phyloP scores from a whole-genome alignment of 2,888 invertebrate genomes.

The Luperina nickerlii region DNA sequence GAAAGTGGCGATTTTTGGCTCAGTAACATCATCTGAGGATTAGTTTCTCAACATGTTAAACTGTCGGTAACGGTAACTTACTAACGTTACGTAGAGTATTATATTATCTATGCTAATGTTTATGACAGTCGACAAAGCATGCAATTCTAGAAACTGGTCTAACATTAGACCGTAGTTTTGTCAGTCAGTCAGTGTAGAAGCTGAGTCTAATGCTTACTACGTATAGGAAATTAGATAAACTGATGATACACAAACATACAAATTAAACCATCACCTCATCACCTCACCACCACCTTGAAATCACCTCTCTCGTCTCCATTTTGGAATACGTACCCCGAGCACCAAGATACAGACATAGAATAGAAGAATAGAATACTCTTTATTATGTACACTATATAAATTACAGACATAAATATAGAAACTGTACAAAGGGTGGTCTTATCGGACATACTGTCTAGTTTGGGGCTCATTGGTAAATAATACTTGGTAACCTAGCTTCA shows the following conservation, averaged over 20 bases:
- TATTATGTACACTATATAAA: too few relatives aligned
- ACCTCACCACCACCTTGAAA: too few relatives aligned
- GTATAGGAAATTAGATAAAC: not conserved
- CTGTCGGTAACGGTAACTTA: not conserved
- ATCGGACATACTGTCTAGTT: not conserved
- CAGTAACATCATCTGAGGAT: not conserved
- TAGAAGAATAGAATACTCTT: too few relatives aligned
- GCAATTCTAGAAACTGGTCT: not conserved
- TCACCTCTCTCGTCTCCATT: not conserved
- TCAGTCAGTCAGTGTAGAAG: not conserved
- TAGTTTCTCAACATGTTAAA: not conserved
- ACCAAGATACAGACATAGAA: not conserved
- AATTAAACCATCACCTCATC: not conserved
- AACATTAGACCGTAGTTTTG: not conserved
- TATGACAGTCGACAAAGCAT: not conserved
- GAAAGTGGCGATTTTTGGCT: not conserved
- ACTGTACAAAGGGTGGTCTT: too few relatives aligned
- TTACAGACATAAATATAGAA: too few relatives aligned
- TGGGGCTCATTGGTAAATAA: not conserved
- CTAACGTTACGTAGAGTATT: not conserved
- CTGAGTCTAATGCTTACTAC: not conserved
- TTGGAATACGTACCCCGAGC: not conserved
- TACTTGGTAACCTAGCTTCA: too few relatives aligned
- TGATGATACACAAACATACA: not conserved
- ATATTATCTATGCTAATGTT: too few relatives aligned